Base-by-base conservation (phyloP, 2,113 vertebrate genomes). In the Ciconia boyciana region DNA sequence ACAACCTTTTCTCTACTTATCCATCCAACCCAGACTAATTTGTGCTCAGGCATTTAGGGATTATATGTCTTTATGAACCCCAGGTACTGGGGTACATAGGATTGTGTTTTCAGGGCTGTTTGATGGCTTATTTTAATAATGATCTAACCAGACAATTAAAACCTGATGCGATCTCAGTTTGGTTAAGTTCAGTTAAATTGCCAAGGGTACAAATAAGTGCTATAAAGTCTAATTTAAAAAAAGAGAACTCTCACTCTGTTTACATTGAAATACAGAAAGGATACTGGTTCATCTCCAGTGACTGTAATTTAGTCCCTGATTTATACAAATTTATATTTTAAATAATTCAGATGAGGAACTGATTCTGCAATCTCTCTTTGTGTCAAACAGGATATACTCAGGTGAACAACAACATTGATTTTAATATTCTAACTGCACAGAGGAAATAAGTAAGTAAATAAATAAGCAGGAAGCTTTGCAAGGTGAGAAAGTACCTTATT, bases 141-240 rank as follows among this genome's bases (percentile, higher is more conserved):
- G 16, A 4, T 71, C 5, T 74, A 83, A 66, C 16, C 44, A 76
- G 44, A 61, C 43, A 83, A 87, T 79, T 82, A 87, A 94, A 90
- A 90, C 31, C 60, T 87, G 71, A 91, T 91, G 61, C 95, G 65
- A 95, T 82, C 25, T 84, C 70, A 61, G 74, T 93, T 89, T 83
- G 24, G 25, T 68, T 91, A 87, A 87, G 10, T 65, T 90, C 52
- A 22, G 11, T 75, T 85, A 83, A 87, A 76, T 36, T 90, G 34
- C 54, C 70, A 91, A 80, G 57, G 22, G 44, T 80, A 65, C 22
- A 70, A 85, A 32, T 43, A 84, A 21, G 24, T 87, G 21, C 34
- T 65, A 61, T 49, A 58, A 84, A 61, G 17, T 65, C 41, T 74
- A 83, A 85, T 85, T 66, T 66, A 41, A 83, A 54, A 54, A 55